Evolutionary conservation across 2,113 vertebrate genomes (phyloP), one percentile per base, ranked within the genome.

Genomic region (Channa argus): DNA sequence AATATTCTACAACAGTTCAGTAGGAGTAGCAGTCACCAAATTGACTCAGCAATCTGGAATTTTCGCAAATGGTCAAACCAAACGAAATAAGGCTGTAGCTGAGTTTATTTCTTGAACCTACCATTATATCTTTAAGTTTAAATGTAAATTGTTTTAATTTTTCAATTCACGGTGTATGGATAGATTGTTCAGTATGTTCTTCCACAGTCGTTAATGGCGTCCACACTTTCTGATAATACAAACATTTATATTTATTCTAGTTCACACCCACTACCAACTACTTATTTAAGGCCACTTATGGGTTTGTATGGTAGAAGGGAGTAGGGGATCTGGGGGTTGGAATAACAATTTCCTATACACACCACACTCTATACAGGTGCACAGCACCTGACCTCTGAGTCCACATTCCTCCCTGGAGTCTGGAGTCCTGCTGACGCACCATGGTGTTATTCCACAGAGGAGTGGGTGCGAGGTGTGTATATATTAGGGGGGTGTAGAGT

Each of bases 321-420:
- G 24, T 24, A 7, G 12, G 34, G 2, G 12, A 4, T 6, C 12
- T 3, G 24, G 61, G 69, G 38, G 34, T 53, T 43, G 73, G 78
- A 62, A 84, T 39, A 68, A 86, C 78, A 59, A 76, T 86, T 87
- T 77, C 62, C 79, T 43, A 4, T 80, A 58, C 45, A 64, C 67
- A 70, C 76, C 67, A 76, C 55, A 68, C 71, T 70, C 68, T 66
- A 52, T 72, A 47, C 91, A 92, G 86, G 84, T 93, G 89, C 78
- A 85, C 77, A 64, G 34, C 92, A 94, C 89, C 91, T 93, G 88
- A 85, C 82, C 71, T 78, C 37, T 5, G 37, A 71, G 83, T 70
- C 65, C 59, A 44, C 75, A 88, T 88, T 91, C 80, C 68, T 80
- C 38, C 74, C 15, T 54, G 65, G 80, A 70, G 63, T 46, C 77